Base-by-base conservation (phyloP, 2,113 vertebrate genomes). In the Pelmatolapia mariae region DNA sequence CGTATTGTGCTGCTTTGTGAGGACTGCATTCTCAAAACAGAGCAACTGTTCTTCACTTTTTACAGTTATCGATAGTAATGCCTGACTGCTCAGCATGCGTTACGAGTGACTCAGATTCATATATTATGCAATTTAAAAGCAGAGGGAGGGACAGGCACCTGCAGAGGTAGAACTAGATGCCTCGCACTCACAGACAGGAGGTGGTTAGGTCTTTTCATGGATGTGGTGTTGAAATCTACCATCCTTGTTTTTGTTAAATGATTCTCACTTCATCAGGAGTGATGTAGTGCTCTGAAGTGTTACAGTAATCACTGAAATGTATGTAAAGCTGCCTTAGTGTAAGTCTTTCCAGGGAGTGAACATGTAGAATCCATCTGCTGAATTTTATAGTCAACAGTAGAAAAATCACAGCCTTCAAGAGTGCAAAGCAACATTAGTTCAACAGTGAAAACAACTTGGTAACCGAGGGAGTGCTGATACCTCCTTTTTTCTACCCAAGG, bases 371-470 rank as follows among this genome's bases (percentile, higher is more conserved):
- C 83, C 3, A 13, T 80, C 82, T 45, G 68, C 5, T 45, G 22
- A 43, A 18, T 16, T 71, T 85, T 31, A 80, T 86, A 18, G 80
- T 83, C 79, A 71, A 82, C 87, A 71, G 76, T 12, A 81, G 80
- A 86, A 83, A 83, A 90, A 88, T 91, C 61, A 83, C 86, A 83
- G 73, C 38, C 81, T 84, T 89, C 89, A 15, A 6, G 10, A 82
- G 80, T 38, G 31, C 89, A 88, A 66, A 52, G 61, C 80, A 82
- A 87, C 88, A 89, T 63, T 83, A 88, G 86, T 59, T 57, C 81
- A 86, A 43, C 84, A 45, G 86, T 89, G 80, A 66, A 88, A 90
- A 90, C 84, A 92, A 92, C 93, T 89, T 90, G 86, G 85, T 79
- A n/a, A 87, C 57, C 63, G 10, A 82, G 90, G 87, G 93, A 89